Base-by-base conservation (phyloP, 2,888 invertebrate genomes). In the Cosmia pyralina region DNA sequence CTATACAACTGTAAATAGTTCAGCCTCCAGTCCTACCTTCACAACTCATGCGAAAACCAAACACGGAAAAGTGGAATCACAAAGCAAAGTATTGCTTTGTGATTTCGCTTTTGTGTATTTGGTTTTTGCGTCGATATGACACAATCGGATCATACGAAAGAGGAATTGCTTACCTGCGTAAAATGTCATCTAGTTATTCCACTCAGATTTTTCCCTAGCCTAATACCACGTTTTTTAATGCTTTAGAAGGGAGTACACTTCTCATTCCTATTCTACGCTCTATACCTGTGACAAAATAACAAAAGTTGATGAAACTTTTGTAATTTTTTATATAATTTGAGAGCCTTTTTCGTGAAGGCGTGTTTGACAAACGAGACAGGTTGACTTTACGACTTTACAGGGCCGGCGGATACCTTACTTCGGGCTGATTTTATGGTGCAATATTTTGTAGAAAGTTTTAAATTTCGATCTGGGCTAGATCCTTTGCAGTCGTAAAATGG, bases 261-360 rank as follows among this genome's bases (percentile, higher is more conserved):
- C 2, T 57, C n/a, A 57, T 64, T 41, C 1, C 13, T 66, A 44
- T 50, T 52, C 15, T 41, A 19, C 41, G 2, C 15, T 53, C 41
- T 55, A 22, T 28, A 15, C 19, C 28, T 70, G 46, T 41, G 38
- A 71, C 15, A 55, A 75, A 53, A 4, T 41, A 34, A 28, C 13
- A 71, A 74, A 77, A 71, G 41, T 53, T 48, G 22, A 19, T 34
- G 38, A 60, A 71, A 75, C 75, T 71, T 77, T 75, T 53, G 57
- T 83, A 81, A 81, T 83, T 83, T 82, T 72, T 85, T 68, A 84
- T 74, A 77, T 88, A 86, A 89, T 89, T 85, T 86, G 81, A 85
- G 66, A 87, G 84, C 71, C 79, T 87, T 85, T 79, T 79, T 77
- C 79, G 83, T 79, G 82, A 78, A 85, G 86, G 87, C 82, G 86